A percentile compares a stretch with the other conserved stretches of the same genome.
Evolutionary conservation across 2,797 vertebrate species (phyloP).

Genomic region (Margarornis squamiger): DNA sequence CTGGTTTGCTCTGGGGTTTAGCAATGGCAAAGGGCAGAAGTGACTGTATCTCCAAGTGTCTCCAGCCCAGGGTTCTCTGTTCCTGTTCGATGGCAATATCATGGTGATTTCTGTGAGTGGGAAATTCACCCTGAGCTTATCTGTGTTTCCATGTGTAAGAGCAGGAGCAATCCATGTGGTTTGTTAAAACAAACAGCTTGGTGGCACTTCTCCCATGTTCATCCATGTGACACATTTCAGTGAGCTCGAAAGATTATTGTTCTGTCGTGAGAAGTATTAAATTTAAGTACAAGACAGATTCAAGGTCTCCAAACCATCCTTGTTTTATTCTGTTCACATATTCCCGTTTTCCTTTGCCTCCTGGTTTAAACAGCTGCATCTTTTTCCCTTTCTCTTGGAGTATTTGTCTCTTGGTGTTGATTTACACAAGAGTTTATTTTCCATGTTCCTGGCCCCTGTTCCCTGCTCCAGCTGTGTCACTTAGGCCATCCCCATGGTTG

Average conservation of each 20-base stretch:
- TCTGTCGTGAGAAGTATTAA: neutral
- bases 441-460: neutral
- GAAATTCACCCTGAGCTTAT: neutral
- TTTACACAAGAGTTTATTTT: neutral
- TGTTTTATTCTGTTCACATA: neutral
- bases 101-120: neutral
- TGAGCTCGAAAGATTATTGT: neutral
- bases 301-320: neutral
- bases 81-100: neutral
- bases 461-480: neutral
- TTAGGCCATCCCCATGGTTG: neutral
- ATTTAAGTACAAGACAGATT: neutral
- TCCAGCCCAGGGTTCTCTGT: neutral
- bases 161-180: neutral
- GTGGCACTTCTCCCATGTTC: neutral
- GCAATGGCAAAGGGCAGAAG: neutral
- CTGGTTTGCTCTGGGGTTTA: neutral
- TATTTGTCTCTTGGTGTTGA: neutral
- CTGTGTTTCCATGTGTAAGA: neutral
- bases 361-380: neutral
- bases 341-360: neutral
- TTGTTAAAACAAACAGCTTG: neutral
- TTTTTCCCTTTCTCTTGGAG: neutral
- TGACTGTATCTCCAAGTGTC: neutral
- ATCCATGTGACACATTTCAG: neutral